Evolutionary conservation across 2,113 vertebrate species (phyloP).

Genomic region (Syngnathoides biaculeatus): DNA sequence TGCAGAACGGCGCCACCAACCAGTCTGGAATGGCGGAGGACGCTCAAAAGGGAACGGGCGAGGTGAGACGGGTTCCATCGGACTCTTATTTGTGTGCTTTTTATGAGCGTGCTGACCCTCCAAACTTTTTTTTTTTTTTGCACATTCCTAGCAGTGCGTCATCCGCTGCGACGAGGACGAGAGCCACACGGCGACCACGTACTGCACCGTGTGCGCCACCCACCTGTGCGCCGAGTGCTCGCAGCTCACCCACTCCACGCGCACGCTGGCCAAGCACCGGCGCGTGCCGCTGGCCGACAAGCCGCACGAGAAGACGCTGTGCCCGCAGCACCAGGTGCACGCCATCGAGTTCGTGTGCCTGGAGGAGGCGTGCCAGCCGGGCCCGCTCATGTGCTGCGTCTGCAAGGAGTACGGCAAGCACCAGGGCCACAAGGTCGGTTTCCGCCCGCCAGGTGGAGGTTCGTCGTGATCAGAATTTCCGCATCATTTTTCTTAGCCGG

Average conservation of each 20-base stretch:
- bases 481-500: too few relatives aligned
- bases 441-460: conserved; percentile 6
- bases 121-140: not conserved
- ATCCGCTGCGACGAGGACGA: conserved; percentile 96
- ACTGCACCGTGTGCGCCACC: conserved; percentile 96
- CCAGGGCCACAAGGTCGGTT: conserved; percentile 89
- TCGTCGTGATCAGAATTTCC: too few relatives aligned
- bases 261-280: conserved; percentile 93
- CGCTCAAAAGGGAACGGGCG: conserved; percentile 84
- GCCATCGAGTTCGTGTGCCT: conserved; percentile 97
- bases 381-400: conserved; percentile 97
- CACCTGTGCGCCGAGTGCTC: conserved; percentile 94
- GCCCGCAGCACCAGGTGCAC: conserved; percentile 94
- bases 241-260: conserved; percentile 93
- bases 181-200: conserved; percentile 89
- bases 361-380: conserved; percentile 88
- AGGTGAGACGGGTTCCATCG: conserved; percentile 72
- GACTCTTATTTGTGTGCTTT: too few relatives aligned
- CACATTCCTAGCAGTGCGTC: conserved; percentile 66
- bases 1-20: conserved; percentile 89
- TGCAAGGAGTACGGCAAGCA: conserved; percentile 99
- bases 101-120: not conserved
- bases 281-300: conserved; percentile 96
- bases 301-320: conserved; percentile 96
- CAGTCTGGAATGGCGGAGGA: conserved; percentile 86